Conservation (phyloP, 2,888 invertebrate genomes). For the Pollenia amentaria region DNA sequence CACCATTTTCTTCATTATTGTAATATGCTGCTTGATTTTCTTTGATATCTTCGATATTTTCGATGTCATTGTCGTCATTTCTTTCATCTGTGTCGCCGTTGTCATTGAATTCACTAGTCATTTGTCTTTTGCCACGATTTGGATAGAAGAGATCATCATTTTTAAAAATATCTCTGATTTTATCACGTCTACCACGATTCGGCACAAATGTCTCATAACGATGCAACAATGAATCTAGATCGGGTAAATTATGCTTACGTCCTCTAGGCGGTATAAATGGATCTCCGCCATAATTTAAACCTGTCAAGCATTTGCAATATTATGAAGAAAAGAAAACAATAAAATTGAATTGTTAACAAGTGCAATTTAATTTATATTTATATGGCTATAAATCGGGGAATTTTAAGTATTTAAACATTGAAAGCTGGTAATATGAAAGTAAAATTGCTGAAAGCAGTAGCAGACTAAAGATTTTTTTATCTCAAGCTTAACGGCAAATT, state of each 20-base stretch:
- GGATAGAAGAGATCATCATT: constrained; percentile 84
- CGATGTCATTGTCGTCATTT: constrained; percentile 45
- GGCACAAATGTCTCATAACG: constrained; percentile 83
- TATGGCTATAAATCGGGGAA: constrained; percentile 41
- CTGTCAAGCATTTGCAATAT: constrained; percentile 51
- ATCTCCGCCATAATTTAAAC: constrained; percentile 75
- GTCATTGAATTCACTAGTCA: constrained; percentile 51
- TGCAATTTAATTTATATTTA: constrained; percentile 55
- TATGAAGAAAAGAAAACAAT: constrained; percentile 29
- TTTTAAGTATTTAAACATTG: constrained; percentile 25
- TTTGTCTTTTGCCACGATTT: constrained; percentile 82
- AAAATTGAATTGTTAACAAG: constrained; percentile 51
- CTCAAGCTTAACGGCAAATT: background rate
- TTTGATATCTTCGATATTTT: constrained; percentile 34
- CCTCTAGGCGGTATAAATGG: constrained; percentile 84
- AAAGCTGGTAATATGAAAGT: background rate
- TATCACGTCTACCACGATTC: constrained; percentile 84
- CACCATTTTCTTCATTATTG: constrained; percentile 42
- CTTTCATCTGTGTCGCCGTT: constrained; percentile 53
- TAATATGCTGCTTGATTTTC: constrained; percentile 28
- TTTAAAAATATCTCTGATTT: constrained; percentile 83
- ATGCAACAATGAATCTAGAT: constrained; percentile 79
- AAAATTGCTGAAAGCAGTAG: constrained; percentile 8
- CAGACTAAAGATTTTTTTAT: background rate
- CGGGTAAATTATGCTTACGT: constrained; percentile 81